These are phyloP conservation scores for Dicerorhinus sumatrensis DNA, from an alignment of 2,113 vertebrate genomes.

Conservation along the genomic window DNA sequence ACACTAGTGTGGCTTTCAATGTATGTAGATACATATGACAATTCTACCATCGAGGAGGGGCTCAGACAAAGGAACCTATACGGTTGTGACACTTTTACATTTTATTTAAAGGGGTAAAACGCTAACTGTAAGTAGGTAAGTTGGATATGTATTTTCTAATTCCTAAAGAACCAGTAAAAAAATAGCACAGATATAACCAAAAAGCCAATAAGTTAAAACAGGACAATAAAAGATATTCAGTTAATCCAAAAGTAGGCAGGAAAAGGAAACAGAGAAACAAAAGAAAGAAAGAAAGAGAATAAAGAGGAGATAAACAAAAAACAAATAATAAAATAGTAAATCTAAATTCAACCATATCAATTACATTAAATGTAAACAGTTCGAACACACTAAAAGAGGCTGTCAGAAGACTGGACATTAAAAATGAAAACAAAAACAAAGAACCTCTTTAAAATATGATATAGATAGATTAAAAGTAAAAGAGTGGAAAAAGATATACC, in stretches of 20 bases:
- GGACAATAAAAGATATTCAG: background rate
- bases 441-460: background rate
- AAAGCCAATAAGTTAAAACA: background rate
- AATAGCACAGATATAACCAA: background rate
- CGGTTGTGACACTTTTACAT: background rate
- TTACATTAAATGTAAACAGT: background rate
- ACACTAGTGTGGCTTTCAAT: background rate
- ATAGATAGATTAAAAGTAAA: background rate
- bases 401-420: background rate
- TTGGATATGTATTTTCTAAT: background rate
- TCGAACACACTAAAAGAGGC: background rate
- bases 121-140: background rate
- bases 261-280: background rate
- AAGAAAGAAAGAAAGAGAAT: background rate
- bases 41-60: background rate
- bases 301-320: background rate
- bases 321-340: background rate
- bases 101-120: background rate
- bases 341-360: background rate
- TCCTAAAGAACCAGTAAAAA: background rate
- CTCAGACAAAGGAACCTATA: background rate
- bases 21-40: background rate
- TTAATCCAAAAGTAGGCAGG: background rate
- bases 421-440: background rate
- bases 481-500: background rate